Evolutionary conservation across 2,888 invertebrate species (phyloP).

Genomic region (Nymphalis c-album): DNA sequence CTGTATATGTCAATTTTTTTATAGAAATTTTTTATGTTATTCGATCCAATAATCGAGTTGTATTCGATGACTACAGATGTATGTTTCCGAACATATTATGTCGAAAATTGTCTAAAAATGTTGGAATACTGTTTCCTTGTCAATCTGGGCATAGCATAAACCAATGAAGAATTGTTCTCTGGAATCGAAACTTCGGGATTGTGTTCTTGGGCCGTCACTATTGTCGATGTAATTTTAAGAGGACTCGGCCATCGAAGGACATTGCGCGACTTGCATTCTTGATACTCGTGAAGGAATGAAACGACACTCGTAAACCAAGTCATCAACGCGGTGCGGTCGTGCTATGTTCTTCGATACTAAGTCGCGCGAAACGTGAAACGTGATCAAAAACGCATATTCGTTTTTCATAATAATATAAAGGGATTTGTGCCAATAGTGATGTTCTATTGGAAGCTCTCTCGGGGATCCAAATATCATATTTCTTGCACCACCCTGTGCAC

Average conservation of each 20-base stretch:
- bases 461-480: too few species aligned
- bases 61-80: too few species aligned
- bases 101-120: neutral
- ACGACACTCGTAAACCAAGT: neutral
- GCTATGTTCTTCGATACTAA: neutral
- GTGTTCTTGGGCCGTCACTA: conserved; percentile 5
- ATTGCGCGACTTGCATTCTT: neutral
- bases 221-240: conserved; percentile 13
- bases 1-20: too few species aligned
- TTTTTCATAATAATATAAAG: too few species aligned
- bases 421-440: too few species aligned
- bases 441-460: too few species aligned
- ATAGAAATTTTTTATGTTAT: too few species aligned
- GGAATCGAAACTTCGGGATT: conserved; percentile 9
- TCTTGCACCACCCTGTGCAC: too few species aligned
- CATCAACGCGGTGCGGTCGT: neutral
- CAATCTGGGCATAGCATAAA: conserved; percentile 64
- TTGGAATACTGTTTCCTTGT: conserved; percentile 33
- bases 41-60: neutral
- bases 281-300: neutral
- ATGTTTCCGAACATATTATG: neutral
- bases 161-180: conserved; percentile 17
- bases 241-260: neutral
- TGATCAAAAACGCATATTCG: neutral
- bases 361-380: conserved; percentile 18